Conservation (phyloP, 1,140 invertebrate species). For the Brachionus plicatilis region DNA sequence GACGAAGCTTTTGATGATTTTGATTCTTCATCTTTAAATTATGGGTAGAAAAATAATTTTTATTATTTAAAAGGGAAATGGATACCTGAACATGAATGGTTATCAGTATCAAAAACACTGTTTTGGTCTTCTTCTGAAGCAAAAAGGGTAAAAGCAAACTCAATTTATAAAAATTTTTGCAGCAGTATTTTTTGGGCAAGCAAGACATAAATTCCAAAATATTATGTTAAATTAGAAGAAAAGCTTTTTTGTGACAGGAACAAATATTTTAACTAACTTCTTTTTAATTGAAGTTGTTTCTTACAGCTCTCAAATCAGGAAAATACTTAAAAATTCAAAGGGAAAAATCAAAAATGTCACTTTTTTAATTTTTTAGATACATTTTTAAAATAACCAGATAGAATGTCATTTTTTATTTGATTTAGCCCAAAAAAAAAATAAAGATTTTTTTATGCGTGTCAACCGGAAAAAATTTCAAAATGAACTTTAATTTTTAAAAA, state of each 20-base stretch:
- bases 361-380: no score
- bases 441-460: no score
- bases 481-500: neutral
- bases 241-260: neutral
- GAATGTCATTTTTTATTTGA: no score
- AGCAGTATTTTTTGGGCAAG: neutral
- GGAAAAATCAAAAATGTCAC: no score
- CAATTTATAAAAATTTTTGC: neutral
- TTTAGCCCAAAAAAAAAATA: no score
- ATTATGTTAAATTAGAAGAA: neutral
- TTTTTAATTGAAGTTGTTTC: neutral
- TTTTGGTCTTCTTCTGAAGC: constrained; percentile 3
- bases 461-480: neutral
- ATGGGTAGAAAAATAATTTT: neutral
- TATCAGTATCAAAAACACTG: constrained; percentile 16
- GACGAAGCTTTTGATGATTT: constrained; percentile 25
- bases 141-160: neutral
- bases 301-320: no score
- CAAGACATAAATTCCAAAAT: neutral
- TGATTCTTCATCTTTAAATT: neutral
- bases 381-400: no score
- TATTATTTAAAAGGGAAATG: neutral
- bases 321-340: no score
- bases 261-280: neutral
- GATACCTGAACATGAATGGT: constrained; percentile 26